Conservation (phyloP, 2,888 invertebrate species). For the Xestia sexstrigata region DNA sequence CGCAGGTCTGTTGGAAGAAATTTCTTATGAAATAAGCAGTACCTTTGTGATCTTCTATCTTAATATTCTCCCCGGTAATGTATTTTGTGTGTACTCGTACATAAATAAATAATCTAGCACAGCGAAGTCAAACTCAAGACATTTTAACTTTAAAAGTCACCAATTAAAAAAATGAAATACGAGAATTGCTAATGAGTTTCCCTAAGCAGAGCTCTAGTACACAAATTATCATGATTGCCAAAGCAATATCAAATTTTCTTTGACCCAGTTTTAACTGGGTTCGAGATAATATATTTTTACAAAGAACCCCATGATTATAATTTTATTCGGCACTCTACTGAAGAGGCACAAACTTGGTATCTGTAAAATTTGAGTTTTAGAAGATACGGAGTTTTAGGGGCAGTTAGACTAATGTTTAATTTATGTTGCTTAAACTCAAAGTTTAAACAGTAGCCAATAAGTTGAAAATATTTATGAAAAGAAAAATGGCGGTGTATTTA, state of each 20-base stretch:
- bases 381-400: constrained; percentile 51
- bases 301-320: constrained; percentile 56
- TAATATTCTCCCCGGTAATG: too few species aligned
- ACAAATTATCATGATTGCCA: constrained; percentile 37
- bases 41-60: too few species aligned
- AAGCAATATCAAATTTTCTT: constrained; percentile 40
- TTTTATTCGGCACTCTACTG: constrained; percentile 54
- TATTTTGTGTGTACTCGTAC: too few species aligned
- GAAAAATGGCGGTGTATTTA: neutral
- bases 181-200: neutral
- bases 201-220: constrained; percentile 17
- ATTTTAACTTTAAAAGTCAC: neutral
- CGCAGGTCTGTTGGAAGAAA: too few species aligned
- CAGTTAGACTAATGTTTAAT: constrained; percentile 34
- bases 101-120: neutral
- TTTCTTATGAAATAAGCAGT: too few species aligned
- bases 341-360: constrained; percentile 56
- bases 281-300: constrained; percentile 53
- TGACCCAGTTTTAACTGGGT: constrained; percentile 59
- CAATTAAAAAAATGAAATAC: neutral
- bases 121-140: neutral
- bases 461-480: neutral
- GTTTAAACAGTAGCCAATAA: neutral
- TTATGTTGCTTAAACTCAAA: neutral
- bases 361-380: constrained; percentile 53